Conservation (phyloP, 23 tunicate species). For the Oikopleura vanhoeffeni region DNA sequence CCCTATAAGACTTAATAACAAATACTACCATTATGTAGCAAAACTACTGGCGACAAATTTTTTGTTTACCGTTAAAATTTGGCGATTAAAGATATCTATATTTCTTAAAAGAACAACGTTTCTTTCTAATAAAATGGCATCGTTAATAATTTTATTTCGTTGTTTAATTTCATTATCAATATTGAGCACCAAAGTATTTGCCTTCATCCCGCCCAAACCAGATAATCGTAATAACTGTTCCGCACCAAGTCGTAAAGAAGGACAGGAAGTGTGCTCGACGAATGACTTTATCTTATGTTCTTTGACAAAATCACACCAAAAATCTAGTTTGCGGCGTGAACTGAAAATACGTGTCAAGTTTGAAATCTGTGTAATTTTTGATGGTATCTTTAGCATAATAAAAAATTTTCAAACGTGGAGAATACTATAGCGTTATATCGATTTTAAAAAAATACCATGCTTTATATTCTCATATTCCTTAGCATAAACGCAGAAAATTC, state of each 20-base stretch:
- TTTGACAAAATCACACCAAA: conserved; percentile 79
- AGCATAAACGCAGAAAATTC: too few species aligned
- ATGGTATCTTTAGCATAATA: too few species aligned
- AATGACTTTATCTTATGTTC: conserved; percentile 67
- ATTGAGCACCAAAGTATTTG: conserved; percentile 76
- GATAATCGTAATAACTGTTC: conserved; percentile 76
- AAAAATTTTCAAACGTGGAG: too few species aligned
- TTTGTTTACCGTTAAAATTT: not conserved
- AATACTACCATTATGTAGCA: too few species aligned
- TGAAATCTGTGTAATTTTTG: too few species aligned
- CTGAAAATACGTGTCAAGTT: too few species aligned
- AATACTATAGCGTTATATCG: too few species aligned
- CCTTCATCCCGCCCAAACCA: conserved; percentile 98
- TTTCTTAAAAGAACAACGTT: conserved; percentile 13
- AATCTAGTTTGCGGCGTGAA: conserved; percentile 31
- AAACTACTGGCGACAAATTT: not conserved
- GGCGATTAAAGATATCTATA: conserved; percentile 1
- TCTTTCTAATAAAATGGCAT: not conserved
- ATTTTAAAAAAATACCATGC: too few species aligned
- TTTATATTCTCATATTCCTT: not conserved
- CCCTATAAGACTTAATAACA: too few species aligned
- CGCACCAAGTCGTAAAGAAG: conserved; percentile 54
- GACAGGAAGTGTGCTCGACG: conserved; percentile 59
- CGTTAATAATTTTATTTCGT: not conserved
- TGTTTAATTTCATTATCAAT: not conserved